A percentile compares a stretch with the other conserved stretches of the same genome.
Evolutionary conservation across 2,113 vertebrate genomes (phyloP).

Genomic region (Siniperca knerii): DNA sequence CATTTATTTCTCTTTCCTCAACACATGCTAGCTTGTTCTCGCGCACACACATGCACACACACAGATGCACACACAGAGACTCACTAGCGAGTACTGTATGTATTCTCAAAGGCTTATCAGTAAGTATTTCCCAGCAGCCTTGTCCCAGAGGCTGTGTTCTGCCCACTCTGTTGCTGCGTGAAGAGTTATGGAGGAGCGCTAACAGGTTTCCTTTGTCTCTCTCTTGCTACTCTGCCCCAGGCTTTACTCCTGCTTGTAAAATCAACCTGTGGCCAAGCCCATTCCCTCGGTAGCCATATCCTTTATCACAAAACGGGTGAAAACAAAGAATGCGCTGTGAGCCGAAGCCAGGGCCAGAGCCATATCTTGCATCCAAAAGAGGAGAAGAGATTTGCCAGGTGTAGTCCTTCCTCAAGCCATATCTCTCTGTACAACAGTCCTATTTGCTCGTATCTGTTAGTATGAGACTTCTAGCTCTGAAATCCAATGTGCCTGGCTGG

Average conservation of each 20-base stretch:
- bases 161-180: conserved; percentile 70
- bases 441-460: conserved; percentile 4
- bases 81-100: conserved; percentile 69
- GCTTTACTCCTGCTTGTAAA: conserved; percentile 78
- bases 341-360: conserved; percentile 40
- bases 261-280: conserved; percentile 71
- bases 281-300: conserved; percentile 69
- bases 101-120: conserved; percentile 77
- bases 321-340: conserved; percentile 69
- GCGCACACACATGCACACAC: conserved; percentile 8
- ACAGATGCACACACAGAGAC: conserved; percentile 29
- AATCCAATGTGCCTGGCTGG: conserved; percentile 40
- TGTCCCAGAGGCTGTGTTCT: conserved; percentile 74
- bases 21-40: conserved; percentile 10
- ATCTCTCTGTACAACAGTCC: neutral
- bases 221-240: conserved; percentile 62
- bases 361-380: conserved; percentile 39
- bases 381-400: conserved; percentile 23
- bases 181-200: conserved; percentile 78
- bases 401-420: conserved; percentile 19
- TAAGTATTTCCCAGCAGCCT: conserved; percentile 80
- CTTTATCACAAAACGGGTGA: conserved; percentile 72
- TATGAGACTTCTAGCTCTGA: conserved; percentile 18
- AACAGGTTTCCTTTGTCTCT: conserved; percentile 78
- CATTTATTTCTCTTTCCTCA: conserved; percentile 52